Percentiles rank a stretch among this genome's conserved stretches.
Evolutionary conservation across 2,113 vertebrate species (phyloP).

Genomic region (Tringa solitaria): DNA sequence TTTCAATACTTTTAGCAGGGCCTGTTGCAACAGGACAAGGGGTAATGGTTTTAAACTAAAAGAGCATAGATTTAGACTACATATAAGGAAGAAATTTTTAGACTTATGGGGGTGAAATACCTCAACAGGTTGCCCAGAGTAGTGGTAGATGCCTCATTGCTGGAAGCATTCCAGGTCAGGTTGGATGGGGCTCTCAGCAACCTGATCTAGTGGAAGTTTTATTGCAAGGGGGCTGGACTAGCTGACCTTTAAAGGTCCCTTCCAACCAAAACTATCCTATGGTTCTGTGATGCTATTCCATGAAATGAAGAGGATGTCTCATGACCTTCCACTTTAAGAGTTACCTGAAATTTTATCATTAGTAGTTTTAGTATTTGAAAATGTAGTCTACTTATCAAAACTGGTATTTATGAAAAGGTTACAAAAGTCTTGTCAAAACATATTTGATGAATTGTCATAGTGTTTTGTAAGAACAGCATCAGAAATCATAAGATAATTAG

Average conservation of each 20-base stretch:
- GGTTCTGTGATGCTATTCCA: background rate
- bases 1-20: background rate
- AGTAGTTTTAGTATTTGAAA: background rate
- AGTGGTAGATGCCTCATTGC: background rate
- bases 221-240: background rate
- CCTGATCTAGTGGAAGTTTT: background rate
- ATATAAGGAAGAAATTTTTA: background rate
- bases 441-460: background rate
- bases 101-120: background rate
- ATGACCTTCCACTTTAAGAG: background rate
- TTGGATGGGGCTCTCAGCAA: background rate
- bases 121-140: background rate
- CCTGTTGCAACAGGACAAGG: background rate
- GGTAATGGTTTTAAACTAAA: background rate
- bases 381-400: background rate
- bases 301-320: background rate
- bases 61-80: background rate
- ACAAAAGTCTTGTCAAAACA: background rate
- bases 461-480: background rate
- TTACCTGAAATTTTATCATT: background rate
- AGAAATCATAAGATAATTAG: conserved; percentile 30
- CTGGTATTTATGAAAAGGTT: background rate
- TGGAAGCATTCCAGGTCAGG: background rate
- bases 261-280: background rate
- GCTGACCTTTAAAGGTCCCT: background rate